Base-by-base conservation (phyloP, 1,140 invertebrate species). In the Batillaria attramentaria region DNA sequence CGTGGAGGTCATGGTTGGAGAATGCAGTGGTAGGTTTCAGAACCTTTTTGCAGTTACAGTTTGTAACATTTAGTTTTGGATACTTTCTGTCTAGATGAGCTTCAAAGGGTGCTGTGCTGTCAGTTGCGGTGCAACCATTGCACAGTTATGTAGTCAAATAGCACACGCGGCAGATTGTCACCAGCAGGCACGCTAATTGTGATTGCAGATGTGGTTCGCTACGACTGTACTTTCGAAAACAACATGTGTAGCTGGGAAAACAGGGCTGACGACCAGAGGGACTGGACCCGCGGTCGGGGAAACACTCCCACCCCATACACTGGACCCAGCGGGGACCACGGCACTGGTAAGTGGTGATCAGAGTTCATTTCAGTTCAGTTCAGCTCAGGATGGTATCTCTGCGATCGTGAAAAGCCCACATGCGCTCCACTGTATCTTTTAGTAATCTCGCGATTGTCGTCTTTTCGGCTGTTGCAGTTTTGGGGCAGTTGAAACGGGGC, bases 211-310 rank as follows among this genome's bases (percentile, higher is more conserved):
- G 69, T 80, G 4, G 31, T 80, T 33, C 46, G 46, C 24, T 72
- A 62, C 62, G 76, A 77, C 24, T 96, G 95, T 83, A 93, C 95
- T 86, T 96, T 96, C 84, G 95, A 96, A 86, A 89, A 88, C 41
- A 92, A 93, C 84, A 83, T 95, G 0, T 95, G 95, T 79, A 94
- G 94, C 50, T 95, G 94, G 94, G 93, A 89, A 13, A 94, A 95
- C 79, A 94, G 95, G 84, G 92, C 70, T 4, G 18, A 18, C n/a
- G 81, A 81, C 50, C 54, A 68, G n/a, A 77, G 77, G 43, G 68
- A 81, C 68, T 84, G 83, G 83, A 46, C 39, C 8, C 57, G 83
- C 4, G 60, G 75, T 41, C 42, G 69, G 10, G 77, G 79, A 20
- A 39, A 66, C 37, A 83, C 81, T 5, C 65, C 74, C 18, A 83